These are phyloP conservation scores for Triplophysa tibetana DNA, from an alignment of 2,113 vertebrate species.

Conservation along the genomic window DNA sequence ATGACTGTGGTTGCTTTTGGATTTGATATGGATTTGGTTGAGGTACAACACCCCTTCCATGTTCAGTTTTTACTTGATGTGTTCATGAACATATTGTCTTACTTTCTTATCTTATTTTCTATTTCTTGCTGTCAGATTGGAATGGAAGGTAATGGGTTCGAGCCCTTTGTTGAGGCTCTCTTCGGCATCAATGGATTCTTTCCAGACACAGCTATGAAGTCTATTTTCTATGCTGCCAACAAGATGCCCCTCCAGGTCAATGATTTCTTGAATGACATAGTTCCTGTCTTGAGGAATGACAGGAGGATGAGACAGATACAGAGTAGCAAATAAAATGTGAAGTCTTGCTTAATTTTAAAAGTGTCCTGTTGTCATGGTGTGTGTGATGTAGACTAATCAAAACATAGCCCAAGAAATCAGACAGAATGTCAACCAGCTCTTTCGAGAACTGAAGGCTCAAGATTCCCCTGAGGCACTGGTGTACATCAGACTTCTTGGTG, in stretches of 20 bases:
- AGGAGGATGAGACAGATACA: constrained; percentile 73
- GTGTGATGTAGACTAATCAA: constrained; percentile 65
- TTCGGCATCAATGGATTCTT: constrained; percentile 92
- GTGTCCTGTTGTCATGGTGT: neutral
- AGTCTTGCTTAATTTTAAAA: no score
- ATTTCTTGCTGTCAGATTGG: constrained; percentile 76
- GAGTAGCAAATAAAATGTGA: neutral
- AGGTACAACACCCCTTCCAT: constrained; percentile 73
- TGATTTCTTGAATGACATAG: constrained; percentile 76
- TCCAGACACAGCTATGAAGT: constrained; percentile 84
- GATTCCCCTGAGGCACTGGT: constrained; percentile 85
- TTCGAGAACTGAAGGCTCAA: constrained; percentile 75
- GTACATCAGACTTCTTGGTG: constrained; percentile 85
- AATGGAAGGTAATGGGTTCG: constrained; percentile 87
- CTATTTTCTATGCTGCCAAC: constrained; percentile 84
- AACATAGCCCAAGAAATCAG: constrained; percentile 78
- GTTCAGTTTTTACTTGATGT: neutral
- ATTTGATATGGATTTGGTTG: constrained; percentile 82
- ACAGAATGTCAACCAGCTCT: constrained; percentile 78
- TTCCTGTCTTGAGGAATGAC: constrained; percentile 72
- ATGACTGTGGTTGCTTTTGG: constrained; percentile 84
- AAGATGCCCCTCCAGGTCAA: constrained; percentile 79
- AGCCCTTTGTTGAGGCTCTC: constrained; percentile 86
- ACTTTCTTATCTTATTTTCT: neutral
- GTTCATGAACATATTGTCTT: neutral